Evolutionary conservation across 1,140 invertebrate genomes (phyloP).

Genomic region (Psilanteris sp.): DNA sequence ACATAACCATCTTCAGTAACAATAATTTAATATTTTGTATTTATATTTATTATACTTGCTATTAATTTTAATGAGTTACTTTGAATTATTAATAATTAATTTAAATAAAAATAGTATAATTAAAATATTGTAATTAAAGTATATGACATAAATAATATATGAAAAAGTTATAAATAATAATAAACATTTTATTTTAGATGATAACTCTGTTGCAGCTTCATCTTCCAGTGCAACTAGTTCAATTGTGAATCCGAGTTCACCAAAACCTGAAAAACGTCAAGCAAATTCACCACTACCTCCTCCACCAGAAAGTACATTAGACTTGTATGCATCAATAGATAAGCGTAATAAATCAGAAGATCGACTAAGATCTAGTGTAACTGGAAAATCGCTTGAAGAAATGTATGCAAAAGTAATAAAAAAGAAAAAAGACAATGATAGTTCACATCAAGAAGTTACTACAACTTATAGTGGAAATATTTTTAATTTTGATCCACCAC

Average conservation of each 20-base stretch:
- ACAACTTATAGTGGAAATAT: constrained; percentile 36
- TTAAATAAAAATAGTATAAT: too few species aligned
- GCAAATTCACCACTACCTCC: constrained; percentile 90
- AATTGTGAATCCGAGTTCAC: constrained; percentile 86
- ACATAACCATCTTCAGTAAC: too few species aligned
- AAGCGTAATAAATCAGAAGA: constrained; percentile 76
- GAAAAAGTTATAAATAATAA: background rate
- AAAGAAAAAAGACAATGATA: constrained; percentile 76
- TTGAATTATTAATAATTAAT: too few species aligned
- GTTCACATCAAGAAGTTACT: constrained; percentile 13
- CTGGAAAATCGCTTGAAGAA: constrained; percentile 86
- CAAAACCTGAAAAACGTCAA: constrained; percentile 92
- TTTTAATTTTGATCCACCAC: constrained; percentile 56
- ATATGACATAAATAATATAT: too few species aligned
- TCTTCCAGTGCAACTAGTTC: constrained; percentile 88
- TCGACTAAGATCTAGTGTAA: constrained; percentile 64
- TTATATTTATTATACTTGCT: too few species aligned
- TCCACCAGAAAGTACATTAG: constrained; percentile 81
- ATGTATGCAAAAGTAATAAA: constrained; percentile 93
- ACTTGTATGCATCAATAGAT: constrained; percentile 72
- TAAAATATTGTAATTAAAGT: too few species aligned
- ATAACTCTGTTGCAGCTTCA: constrained; percentile 80
- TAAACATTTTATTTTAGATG: constrained; percentile 36
- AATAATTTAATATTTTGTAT: background rate
- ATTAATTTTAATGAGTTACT: too few species aligned